Percentiles rank a stretch among this genome's conserved stretches.
Evolutionary conservation across 2,113 vertebrate genomes (phyloP).

Genomic region (Leucosticte australis): DNA sequence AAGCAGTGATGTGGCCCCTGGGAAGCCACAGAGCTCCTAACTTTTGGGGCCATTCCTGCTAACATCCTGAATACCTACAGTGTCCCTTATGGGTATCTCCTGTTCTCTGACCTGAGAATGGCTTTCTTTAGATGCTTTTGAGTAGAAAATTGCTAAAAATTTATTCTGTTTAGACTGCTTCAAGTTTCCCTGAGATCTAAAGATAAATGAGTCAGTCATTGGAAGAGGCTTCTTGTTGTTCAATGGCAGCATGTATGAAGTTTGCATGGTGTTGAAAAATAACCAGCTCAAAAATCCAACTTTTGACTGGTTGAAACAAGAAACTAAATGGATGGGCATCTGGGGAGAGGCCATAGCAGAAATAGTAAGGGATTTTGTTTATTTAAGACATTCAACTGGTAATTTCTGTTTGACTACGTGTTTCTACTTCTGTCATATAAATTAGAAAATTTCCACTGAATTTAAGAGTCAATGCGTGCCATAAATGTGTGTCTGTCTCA

Average conservation of each 20-base stretch:
- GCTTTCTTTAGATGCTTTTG: neutral
- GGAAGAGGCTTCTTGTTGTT: neutral
- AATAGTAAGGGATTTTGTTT: neutral
- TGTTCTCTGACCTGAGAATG: neutral
- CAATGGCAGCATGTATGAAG: neutral
- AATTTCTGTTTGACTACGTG: neutral
- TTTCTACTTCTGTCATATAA: neutral
- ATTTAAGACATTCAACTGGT: neutral
- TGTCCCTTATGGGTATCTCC: neutral
- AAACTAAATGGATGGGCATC: neutral
- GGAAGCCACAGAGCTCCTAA: neutral
- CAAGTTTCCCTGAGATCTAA: neutral
- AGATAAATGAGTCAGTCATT: neutral
- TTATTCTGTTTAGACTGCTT: neutral
- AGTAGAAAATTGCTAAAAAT: neutral
- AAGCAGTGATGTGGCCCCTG: neutral
- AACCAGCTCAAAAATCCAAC: accelerated
- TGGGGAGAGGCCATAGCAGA: neutral
- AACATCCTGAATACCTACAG: neutral
- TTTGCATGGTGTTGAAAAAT: neutral
- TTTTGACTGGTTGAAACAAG: neutral
- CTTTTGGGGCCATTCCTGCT: neutral
- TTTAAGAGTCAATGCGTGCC: neutral
- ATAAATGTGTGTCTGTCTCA: neutral
- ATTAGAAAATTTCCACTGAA: neutral